Base-by-base conservation (phyloP, 2,797 vertebrate species). In the Eospalax fontanierii region DNA sequence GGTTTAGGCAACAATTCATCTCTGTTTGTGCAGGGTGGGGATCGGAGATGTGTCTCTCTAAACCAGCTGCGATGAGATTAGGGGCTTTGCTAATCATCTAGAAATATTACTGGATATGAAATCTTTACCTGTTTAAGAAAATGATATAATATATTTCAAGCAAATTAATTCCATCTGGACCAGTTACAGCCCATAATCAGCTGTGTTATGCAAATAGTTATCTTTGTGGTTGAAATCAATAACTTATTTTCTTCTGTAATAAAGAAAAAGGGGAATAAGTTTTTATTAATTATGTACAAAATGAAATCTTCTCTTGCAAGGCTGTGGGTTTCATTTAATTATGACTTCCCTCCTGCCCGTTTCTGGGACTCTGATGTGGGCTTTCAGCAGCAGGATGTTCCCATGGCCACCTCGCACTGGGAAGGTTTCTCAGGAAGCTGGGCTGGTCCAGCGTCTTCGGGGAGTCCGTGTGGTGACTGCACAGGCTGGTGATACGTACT, bases 231-330 rank as follows among this genome's bases (percentile, higher is more conserved):
- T 96, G 97, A 98, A 98, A 98, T 98, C 98, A 98, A 98, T 98
- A 98, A 98, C 98, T 98, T 98, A 98, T 98, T 98, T 98, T 98
- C 97, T 98, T 93, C 97, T 92, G 90, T 96, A 98, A 97, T 96
- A 97, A 94, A 98, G 90, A 91, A 96, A 98, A 96, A 96, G 35
- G 86, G 86, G 95, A 96, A 88, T 50, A 93, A n/a, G 96, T 94
- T 97, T 91, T 97, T 97, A 97, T 98, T 97, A 98, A 98, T 98
- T 97, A 97, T 90, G 96, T 96, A 94, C 97, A 96, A 98, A 98
- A 97, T 93, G 91, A 97, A 97, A 97, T 97, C 91, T 97, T 96
- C 97, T 96, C 96, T 93, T 93, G 90, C 88, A 89, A 96, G 95
- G 91, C 91, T 94, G 78, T 70, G 93, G 96, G 95, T 96, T 97